A percentile compares a stretch with the other conserved stretches of the same genome.
phyloP scores from a whole-genome alignment of 2,888 invertebrate species.

The Drosophila rubida region DNA sequence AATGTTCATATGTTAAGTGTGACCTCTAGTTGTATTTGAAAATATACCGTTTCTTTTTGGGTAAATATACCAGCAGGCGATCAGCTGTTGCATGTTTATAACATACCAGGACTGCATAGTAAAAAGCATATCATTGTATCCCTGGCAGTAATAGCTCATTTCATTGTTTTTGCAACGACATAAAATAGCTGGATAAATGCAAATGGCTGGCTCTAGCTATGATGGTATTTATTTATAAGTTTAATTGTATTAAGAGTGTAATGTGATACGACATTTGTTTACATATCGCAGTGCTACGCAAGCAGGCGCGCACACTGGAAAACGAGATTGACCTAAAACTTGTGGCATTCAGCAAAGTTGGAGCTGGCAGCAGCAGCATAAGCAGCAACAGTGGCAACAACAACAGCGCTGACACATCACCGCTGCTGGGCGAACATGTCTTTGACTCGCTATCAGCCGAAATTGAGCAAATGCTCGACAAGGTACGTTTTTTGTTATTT shows the following conservation, averaged over 20 bases:
- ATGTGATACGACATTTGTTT: background rate
- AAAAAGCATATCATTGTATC: constrained; percentile 10
- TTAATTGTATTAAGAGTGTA: background rate
- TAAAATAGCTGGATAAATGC: constrained; percentile 51
- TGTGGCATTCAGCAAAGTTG: constrained; percentile 97
- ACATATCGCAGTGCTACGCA: constrained; percentile 89
- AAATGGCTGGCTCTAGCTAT: constrained; percentile 80
- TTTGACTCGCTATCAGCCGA: constrained; percentile 97
- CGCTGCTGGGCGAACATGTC: constrained; percentile 95
- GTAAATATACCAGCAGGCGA: background rate
- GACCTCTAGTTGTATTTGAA: background rate
- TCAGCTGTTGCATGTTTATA: background rate
- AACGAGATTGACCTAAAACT: constrained; percentile 98
- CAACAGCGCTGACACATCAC: constrained; percentile 89
- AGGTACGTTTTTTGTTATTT: constrained; percentile 85
- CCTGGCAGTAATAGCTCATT: constrained; percentile 27
- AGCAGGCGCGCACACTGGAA: constrained; percentile 96
- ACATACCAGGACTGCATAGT: background rate
- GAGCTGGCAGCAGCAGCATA: constrained; percentile 87
- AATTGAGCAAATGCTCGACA: constrained; percentile 93
- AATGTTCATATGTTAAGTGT: background rate
- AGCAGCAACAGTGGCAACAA: constrained; percentile 81
- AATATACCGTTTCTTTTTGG: background rate
- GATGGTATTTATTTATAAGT: constrained; percentile 69
- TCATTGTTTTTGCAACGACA: constrained; percentile 37